These are phyloP conservation scores for Pyrgilauda ruficollis DNA, from an alignment of 2,113 vertebrate species.

Conservation along the genomic window DNA sequence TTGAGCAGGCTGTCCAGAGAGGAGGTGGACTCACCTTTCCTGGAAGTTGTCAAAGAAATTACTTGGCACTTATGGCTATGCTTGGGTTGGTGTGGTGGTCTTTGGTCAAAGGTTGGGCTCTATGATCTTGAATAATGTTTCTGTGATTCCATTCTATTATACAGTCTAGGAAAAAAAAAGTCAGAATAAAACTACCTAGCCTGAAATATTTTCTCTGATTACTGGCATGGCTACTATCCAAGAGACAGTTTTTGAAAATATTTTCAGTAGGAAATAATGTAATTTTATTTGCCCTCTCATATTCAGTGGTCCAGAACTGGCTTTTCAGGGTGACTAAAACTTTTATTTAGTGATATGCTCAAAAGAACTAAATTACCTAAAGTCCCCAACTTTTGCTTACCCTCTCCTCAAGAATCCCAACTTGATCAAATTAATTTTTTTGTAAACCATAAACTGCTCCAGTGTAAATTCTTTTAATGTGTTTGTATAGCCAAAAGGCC, in stretches of 20 bases:
- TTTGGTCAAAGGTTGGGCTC: neutral
- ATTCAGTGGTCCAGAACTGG: neutral
- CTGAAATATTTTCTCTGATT: neutral
- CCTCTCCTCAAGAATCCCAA: neutral
- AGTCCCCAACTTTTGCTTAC: accelerated
- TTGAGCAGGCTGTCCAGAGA: neutral
- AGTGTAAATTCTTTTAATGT: neutral
- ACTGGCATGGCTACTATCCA: neutral
- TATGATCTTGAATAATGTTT: neutral
- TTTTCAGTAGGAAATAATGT: neutral
- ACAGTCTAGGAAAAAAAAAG: neutral
- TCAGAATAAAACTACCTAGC: neutral
- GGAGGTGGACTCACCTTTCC: neutral
- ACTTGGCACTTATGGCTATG: neutral
- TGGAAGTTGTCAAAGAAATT: neutral
- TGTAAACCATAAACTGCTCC: neutral
- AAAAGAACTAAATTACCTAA: neutral
- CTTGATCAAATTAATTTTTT: neutral
- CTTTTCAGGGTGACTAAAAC: neutral
- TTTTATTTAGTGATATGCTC: neutral
- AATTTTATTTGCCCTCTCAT: neutral
- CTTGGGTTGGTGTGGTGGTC: neutral
- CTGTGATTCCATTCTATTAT: neutral
- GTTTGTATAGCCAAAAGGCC: neutral
- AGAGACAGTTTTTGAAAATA: neutral